Conservation (phyloP, 2,113 vertebrate genomes). For the Rhizomys pruinosus region DNA sequence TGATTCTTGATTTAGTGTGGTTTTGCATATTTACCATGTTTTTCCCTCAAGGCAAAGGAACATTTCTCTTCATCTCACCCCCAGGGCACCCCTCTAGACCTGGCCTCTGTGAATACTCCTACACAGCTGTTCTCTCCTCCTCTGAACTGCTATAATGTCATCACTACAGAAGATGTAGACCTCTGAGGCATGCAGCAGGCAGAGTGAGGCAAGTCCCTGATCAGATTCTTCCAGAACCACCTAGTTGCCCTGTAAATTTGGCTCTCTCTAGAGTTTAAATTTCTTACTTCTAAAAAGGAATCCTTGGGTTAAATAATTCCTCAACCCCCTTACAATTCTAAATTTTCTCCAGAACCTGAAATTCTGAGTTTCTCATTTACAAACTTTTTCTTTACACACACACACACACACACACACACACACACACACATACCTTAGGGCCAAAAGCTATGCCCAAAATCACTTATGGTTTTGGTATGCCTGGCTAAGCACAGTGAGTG, state of each 20-base stretch:
- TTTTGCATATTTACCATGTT: background rate
- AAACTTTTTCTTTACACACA: background rate
- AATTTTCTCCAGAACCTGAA: slow-evolving; percentile 28
- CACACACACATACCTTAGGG: background rate
- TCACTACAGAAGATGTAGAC: background rate
- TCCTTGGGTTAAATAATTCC: background rate
- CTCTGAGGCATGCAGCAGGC: background rate
- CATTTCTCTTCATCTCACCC: background rate
- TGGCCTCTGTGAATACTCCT: background rate
- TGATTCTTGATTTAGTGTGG: background rate
- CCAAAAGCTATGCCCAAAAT: slow-evolving; percentile 50
- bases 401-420: background rate
- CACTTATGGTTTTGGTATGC: background rate
- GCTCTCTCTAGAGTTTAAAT: background rate
- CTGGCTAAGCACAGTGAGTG: background rate
- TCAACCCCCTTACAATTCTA: background rate
- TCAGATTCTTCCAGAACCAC: background rate
- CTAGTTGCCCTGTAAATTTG: background rate
- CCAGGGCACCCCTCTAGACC: background rate
- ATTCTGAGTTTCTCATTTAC: background rate
- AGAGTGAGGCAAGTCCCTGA: background rate
- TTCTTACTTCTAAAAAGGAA: background rate
- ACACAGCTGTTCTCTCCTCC: background rate
- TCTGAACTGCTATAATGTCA: background rate
- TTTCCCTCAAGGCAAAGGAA: background rate